Evolutionary conservation across 2,797 vertebrate species (phyloP), one percentile per base, ranked within the genome.

Genomic region (Gobio occitaniae): DNA sequence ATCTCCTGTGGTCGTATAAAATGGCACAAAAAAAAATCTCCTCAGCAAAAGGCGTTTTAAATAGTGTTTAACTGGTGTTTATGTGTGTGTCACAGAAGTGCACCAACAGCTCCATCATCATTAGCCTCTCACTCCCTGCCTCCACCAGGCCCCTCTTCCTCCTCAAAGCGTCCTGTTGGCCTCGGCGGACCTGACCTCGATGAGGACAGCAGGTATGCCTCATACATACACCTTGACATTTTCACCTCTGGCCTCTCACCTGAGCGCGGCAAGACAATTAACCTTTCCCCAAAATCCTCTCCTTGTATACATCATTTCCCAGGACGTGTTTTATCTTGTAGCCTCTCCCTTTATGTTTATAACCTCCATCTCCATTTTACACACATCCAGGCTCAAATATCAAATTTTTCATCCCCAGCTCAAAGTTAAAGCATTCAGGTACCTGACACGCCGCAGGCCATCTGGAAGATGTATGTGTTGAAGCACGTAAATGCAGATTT

Each of bases 191-290:
- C 78, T 32, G 70, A 91, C 1, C 85, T 47, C 32, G 88, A 61
- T 65, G 91, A 92, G 3, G 93, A 93, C 71, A 93, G 44, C 81
- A 92, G 95, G 95, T 95, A 86, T 89, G 94, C 93, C 89, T 56
- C 41, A 65, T 72, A 44, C 72, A 86, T 72, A 44, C 72, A 86
- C 63, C 63, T 80, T 77, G 48, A 61, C 70, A 61, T 50, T 17
- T 65, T 80, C 41, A 88, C 78, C 48, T 36, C 19, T 76, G 16
- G 52, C 63, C 75, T 88, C 19, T 82, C 59, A 63, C 63, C 71
- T 52, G n/a, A 50, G 19, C 25, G 17, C 52, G 50, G 48, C 80
- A 36, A 78, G 47, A 52, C 75, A 25, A 17, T 80, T 77, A 44
- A 80, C 71, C 78, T 84, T 66, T 56, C 36, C 54, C 44, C 41